Evolutionary conservation across 2,888 invertebrate genomes (phyloP), one percentile per base, ranked within the genome.

Genomic region (Plebejus anna): DNA sequence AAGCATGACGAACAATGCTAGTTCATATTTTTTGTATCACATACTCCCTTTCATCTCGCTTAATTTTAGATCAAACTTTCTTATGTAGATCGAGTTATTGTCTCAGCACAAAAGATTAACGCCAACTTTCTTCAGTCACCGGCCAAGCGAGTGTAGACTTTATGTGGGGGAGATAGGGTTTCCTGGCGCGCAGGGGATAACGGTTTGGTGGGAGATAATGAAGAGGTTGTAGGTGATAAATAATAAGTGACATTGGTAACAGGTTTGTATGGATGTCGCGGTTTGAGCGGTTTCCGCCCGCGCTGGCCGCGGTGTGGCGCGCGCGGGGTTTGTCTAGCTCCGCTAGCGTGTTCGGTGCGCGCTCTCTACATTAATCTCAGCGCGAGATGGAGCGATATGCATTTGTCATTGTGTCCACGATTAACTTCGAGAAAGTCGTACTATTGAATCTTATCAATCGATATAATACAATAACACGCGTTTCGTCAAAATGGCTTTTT

Each of bases 41-140:
- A 90, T 89, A 89, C 91, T 90, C 90, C 84, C 92, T 94, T 94
- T 94, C 94, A 94, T 93, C 92, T 89, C 86, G 85, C 86, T 89
- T 91, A 91, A 93, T 91, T 94, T 92, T 93, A 91, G 92, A 92
- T 88, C 90, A 88, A 89, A 90, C 92, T 88, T 91, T 90, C 90
- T 89, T 89, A 90, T 91, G 92, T 89, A 90, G 89, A 91, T 90
- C 90, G 87, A 85, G 87, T 90, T 90, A 91, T 91, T 91, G 91
- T 92, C 90, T 91, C 86, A 88, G 84, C 83, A 84, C 82, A 80
- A 80, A 79, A 77, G 75, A 66, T n/a, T 71, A 76, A 75, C 66
- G 72, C 76, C 38, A 38, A 22, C 57, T 4, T 42, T 55, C 36
- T 32, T 55, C 36, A 13, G 55, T 57, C 59, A 11, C 61, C 28